These are phyloP conservation scores for Eira barbara DNA, from an alignment of 2,113 vertebrate species.

Conservation along the genomic window DNA sequence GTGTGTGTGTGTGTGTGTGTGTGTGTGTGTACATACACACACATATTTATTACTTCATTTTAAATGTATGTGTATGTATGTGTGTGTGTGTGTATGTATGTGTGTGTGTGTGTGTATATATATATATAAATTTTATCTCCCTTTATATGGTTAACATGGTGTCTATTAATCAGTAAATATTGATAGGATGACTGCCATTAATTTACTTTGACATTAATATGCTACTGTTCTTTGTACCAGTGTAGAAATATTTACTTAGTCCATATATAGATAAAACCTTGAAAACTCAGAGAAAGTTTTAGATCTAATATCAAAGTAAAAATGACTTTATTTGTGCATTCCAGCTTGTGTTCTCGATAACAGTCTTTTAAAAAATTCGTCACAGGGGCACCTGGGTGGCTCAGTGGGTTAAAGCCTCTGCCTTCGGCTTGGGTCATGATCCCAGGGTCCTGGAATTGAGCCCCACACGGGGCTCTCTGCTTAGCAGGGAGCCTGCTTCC, in stretches of 20 bases:
- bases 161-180: background rate
- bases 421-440: too few relatives aligned
- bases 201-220: background rate
- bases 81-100: too few relatives aligned
- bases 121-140: background rate
- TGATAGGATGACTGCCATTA: background rate
- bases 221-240: background rate
- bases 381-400: too few relatives aligned
- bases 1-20: too few relatives aligned
- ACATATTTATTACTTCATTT: too few relatives aligned
- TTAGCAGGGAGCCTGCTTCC: too few relatives aligned
- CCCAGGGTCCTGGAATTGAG: too few relatives aligned
- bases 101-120: too few relatives aligned
- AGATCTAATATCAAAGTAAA: background rate
- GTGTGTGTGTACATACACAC: too few relatives aligned
- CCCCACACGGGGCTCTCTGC: too few relatives aligned
- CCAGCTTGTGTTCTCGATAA: background rate
- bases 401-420: too few relatives aligned
- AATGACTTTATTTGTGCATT: background rate
- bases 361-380: background rate
- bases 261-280: background rate
- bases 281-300: background rate
- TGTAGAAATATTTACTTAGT: background rate
- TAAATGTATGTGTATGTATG: too few relatives aligned
- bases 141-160: background rate